Evolutionary conservation across 2,888 invertebrate species (phyloP), one percentile per base, ranked within the genome.

Genomic region (Homarus gammarus): DNA sequence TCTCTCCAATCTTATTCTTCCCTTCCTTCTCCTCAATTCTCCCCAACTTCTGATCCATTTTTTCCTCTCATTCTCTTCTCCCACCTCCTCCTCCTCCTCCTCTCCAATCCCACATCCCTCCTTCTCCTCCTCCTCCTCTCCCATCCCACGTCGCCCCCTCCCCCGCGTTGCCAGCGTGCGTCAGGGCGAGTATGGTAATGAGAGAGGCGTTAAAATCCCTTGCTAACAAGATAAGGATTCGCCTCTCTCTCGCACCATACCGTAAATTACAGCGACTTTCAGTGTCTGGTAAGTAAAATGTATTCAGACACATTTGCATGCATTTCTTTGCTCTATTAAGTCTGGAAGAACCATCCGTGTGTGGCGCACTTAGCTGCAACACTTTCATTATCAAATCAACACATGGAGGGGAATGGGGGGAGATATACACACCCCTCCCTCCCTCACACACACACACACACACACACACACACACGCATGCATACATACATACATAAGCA

Each of bases 281-380:
- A 64, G 64, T 15, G 64, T 64, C 27, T 64, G 64, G 27, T 64
- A 64, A 64, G 64, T 64, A 64, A 64, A 64, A 64, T 64, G 64
- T 64, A 64, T 64, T 64, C 64, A 64, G 64, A 27, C 64, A 64
- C 64, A 64, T 27, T 64, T 27, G 64, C 27, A 64, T n/a, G 64
- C 27, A 27, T 64, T 64, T 64, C 64, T 64, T 64, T 27, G 64
- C 64, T 64, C 64, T 64, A 27, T 64, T 64, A 64, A 64, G 64
- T 27, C 64, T 64, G 64, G 64, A 64, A 64, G 64, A 64, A 27
- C 5, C 64, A 64, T 27, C 27, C 27, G 64, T 64, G 64, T 64
- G 64, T 27, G 27, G 31, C 27, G 12, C 64, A 64, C 64, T 64
- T 27, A 64, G 64, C 64, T 27, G 64, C 64, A 18, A 22, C 15